A percentile compares a stretch with the other conserved stretches of the same genome.
phyloP scores from a whole-genome alignment of 2,888 invertebrate genomes.

The Harpalus rufipes region DNA sequence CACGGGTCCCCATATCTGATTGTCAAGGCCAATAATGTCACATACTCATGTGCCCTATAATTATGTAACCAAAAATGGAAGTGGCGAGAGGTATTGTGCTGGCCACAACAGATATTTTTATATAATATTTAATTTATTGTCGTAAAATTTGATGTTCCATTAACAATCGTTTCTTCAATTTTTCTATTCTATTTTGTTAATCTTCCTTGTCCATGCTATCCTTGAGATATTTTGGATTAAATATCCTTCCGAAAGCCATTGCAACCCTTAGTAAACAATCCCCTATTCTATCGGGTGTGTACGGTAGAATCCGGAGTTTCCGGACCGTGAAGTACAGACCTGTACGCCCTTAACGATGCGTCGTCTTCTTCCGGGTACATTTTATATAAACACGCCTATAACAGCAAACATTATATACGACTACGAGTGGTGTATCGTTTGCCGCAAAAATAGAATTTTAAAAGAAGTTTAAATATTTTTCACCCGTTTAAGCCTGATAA shows the following conservation, averaged over 20 bases:
- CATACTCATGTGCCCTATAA: too few species aligned
- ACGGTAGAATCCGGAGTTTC: neutral
- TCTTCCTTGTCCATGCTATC: neutral
- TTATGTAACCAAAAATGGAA: too few species aligned
- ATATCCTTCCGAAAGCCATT: constrained; percentile 5
- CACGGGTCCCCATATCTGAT: too few species aligned
- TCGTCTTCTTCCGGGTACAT: constrained; percentile 52
- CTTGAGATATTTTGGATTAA: neutral
- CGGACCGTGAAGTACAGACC: neutral
- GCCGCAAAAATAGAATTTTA: neutral
- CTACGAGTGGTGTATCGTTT: neutral
- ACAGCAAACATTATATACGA: neutral
- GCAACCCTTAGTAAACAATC: neutral
- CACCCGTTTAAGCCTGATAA: too few species aligned
- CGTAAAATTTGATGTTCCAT: neutral
- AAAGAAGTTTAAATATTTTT: too few species aligned
- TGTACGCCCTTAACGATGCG: constrained; percentile 30
- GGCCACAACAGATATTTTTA: too few species aligned
- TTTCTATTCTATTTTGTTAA: neutral
- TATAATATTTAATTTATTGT: too few species aligned
- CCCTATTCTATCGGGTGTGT: neutral
- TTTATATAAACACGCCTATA: constrained; percentile 57
- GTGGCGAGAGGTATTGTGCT: too few species aligned
- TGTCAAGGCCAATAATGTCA: too few species aligned
- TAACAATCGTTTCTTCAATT: neutral